Percentiles rank a stretch among this genome's conserved stretches.
Conservation (phyloP, 2,888 invertebrate species). For the Dryocosmus kuriphilus region DNA sequence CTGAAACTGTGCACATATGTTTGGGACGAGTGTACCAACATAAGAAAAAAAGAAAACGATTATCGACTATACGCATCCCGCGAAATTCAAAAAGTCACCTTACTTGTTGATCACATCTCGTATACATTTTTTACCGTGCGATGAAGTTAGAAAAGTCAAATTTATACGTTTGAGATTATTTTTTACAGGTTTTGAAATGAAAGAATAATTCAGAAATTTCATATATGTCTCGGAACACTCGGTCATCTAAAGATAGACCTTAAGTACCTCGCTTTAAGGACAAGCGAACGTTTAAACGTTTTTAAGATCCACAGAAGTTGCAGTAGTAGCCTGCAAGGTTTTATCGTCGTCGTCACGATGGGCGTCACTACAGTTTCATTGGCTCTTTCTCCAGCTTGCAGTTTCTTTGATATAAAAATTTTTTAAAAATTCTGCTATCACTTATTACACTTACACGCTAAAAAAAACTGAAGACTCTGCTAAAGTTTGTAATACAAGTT, state of each 20-base stretch:
- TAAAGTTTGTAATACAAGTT: background rate
- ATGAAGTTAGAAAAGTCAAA: no score
- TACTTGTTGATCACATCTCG: no score
- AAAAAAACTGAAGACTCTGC: background rate
- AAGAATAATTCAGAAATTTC: background rate
- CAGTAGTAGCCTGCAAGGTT: conserved; percentile 46
- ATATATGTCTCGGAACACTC: background rate
- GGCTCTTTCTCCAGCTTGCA: conserved; percentile 41
- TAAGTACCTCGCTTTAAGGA: conserved; percentile 1
- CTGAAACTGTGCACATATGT: no score
- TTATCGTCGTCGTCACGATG: conserved; percentile 51
- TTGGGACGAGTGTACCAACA: no score
- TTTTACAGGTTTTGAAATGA: no score
- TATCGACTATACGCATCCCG: no score
- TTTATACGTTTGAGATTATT: no score
- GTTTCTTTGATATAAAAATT: conserved; percentile 35
- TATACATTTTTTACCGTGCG: no score
- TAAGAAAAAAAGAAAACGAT: no score
- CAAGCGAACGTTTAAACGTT: conserved; percentile 11
- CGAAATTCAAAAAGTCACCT: no score
- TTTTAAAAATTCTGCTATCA: conserved; percentile 42
- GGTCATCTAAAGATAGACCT: background rate
- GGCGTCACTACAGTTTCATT: conserved; percentile 56
- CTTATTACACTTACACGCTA: background rate
- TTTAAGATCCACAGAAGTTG: conserved; percentile 38